Percentiles rank a stretch among this genome's conserved stretches.
Evolutionary conservation across 92 coral and sea anemone genomes (phyloP).

Genomic region (Actinostola sp.): DNA sequence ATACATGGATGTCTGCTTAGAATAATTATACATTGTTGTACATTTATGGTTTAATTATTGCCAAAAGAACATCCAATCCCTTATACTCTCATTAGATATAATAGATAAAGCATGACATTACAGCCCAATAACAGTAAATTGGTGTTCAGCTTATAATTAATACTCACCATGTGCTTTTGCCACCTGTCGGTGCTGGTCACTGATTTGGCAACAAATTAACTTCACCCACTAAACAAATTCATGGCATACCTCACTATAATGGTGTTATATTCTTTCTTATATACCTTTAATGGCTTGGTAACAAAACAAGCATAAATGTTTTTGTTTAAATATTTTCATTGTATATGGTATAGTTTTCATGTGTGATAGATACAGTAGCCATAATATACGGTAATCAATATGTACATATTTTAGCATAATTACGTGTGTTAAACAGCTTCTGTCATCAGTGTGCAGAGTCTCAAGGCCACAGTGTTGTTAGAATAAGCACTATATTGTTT

Average conservation of each 20-base stretch:
- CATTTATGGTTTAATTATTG: too few species aligned
- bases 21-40: too few species aligned
- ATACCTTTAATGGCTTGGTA: neutral
- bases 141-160: neutral
- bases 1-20: too few species aligned
- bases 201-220: neutral
- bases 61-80: too few species aligned
- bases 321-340: neutral
- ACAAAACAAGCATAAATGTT: too few species aligned
- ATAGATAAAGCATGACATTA: neutral
- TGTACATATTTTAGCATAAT: slow-evolving; percentile 27
- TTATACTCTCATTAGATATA: neutral
- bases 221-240: neutral
- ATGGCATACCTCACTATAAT: neutral
- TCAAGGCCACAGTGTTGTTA: neutral
- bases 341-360: neutral
- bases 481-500: neutral
- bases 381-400: slow-evolving; percentile 9
- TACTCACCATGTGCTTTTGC: slow-evolving; percentile 25
- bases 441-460: neutral
- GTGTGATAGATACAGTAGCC: neutral
- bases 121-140: neutral
- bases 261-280: neutral
- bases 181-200: slow-evolving; percentile 15
- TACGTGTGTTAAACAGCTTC: slow-evolving; percentile 4